Conservation (phyloP, 2,113 vertebrate genomes). For the Pseudois nayaur region DNA sequence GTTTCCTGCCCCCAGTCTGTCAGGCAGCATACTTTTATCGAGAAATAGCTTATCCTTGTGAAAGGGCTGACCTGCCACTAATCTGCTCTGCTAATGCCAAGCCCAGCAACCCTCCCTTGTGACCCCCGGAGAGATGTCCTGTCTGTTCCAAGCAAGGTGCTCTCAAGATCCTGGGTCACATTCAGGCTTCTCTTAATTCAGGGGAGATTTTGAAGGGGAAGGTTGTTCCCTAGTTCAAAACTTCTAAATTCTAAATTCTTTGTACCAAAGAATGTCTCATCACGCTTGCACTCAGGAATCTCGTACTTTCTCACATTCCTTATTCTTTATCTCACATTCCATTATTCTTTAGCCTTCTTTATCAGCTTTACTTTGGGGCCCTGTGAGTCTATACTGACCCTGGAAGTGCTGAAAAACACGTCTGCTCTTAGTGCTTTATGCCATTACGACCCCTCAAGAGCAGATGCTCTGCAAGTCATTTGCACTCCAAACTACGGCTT, state of each 20-base stretch:
- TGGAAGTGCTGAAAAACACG: neutral
- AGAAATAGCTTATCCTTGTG: conserved; percentile 41
- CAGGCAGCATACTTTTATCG: conserved; percentile 20
- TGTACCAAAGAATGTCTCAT: neutral
- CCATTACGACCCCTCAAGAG: neutral
- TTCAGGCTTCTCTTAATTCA: neutral
- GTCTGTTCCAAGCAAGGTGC: neutral
- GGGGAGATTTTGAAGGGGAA: neutral
- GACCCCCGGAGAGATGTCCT: neutral
- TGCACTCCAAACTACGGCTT: neutral
- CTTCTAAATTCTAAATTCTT: neutral
- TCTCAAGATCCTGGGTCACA: neutral
- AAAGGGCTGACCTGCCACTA: conserved; percentile 9
- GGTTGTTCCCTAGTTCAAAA: neutral
- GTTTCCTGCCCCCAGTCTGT: conserved; percentile 11
- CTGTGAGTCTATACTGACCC: neutral
- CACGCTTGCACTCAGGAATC: neutral
- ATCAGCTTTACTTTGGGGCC: neutral
- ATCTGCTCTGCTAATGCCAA: neutral
- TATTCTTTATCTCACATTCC: neutral
- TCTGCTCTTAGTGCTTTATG: accelerated
- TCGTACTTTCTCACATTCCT: neutral
- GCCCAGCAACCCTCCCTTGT: accelerated
- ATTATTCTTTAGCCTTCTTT: neutral
- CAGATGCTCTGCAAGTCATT: neutral